Percentiles rank a stretch among this genome's conserved stretches.
phyloP scores from a whole-genome alignment of 2,797 vertebrate genomes.

The Platyrinchus mystaceus region DNA sequence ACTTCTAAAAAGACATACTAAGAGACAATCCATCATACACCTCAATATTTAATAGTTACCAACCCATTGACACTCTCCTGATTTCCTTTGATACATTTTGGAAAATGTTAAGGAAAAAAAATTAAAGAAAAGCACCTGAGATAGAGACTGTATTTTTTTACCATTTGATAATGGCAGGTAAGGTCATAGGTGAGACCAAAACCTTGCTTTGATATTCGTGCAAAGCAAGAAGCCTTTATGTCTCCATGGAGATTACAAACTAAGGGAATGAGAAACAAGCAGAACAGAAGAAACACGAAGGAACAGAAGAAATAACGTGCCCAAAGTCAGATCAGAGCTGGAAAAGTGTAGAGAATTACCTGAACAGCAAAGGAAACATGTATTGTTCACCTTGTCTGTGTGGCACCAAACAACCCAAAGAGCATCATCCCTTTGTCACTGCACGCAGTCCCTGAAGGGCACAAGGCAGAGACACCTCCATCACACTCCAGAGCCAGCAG shows the following conservation, averaged over 20 bases:
- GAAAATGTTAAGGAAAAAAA: not conserved
- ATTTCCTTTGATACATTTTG: not conserved
- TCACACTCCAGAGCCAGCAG: not conserved
- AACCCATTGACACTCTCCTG: not conserved
- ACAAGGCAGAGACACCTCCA: not conserved
- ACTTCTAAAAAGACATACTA: not conserved
- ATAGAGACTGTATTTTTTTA: not conserved
- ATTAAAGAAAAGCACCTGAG: not conserved
- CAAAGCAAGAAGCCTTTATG: not conserved
- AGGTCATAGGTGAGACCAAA: not conserved
- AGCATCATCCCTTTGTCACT: not conserved
- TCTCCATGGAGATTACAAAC: not conserved
- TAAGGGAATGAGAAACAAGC: not conserved
- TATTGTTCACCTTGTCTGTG: not conserved
- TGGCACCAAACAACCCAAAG: not conserved
- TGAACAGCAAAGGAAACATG: not conserved
- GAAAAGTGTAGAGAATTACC: not conserved
- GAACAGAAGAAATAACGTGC: not conserved
- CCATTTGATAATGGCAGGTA: not conserved
- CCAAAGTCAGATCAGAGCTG: not conserved
- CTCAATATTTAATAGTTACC: not conserved
- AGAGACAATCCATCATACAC: not conserved
- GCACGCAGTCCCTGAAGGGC: not conserved
- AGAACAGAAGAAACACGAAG: not conserved
- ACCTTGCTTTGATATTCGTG: not conserved